These are phyloP conservation scores for Himalopsyche japonica DNA, from an alignment of 2,888 invertebrate genomes.

Conservation along the genomic window DNA sequence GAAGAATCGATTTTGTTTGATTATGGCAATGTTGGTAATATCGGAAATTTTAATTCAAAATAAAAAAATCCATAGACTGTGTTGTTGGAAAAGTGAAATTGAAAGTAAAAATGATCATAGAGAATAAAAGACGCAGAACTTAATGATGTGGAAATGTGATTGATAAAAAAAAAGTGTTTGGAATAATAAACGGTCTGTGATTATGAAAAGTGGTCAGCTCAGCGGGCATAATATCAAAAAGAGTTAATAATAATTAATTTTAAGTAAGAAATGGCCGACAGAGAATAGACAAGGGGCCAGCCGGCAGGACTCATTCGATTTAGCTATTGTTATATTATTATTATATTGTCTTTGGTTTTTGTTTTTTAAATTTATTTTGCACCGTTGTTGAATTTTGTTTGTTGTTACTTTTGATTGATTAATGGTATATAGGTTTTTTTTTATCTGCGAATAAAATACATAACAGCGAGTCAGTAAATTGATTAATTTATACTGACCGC, in stretches of 20 bases:
- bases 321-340: not conserved
- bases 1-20: too few relatives aligned
- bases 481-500: not conserved
- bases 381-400: slow-evolving; percentile 35
- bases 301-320: not conserved
- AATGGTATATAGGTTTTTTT: not conserved
- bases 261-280: not conserved
- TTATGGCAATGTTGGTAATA: too few relatives aligned
- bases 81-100: too few relatives aligned
- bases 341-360: slow-evolving; percentile 23
- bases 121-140: too few relatives aligned
- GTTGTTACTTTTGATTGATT: slow-evolving; percentile 23
- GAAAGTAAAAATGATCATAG: too few relatives aligned
- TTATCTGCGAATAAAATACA: not conserved
- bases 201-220: not conserved
- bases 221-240: not conserved
- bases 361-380: slow-evolving; percentile 20
- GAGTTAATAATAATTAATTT: not conserved
- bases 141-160: not conserved
- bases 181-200: not conserved
- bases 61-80: too few relatives aligned
- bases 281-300: not conserved
- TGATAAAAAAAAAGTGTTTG: not conserved
- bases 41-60: too few relatives aligned
- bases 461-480: not conserved